These are phyloP conservation scores for Trichonephila clavata DNA, from an alignment of 1,140 invertebrate genomes.

Conservation along the genomic window DNA sequence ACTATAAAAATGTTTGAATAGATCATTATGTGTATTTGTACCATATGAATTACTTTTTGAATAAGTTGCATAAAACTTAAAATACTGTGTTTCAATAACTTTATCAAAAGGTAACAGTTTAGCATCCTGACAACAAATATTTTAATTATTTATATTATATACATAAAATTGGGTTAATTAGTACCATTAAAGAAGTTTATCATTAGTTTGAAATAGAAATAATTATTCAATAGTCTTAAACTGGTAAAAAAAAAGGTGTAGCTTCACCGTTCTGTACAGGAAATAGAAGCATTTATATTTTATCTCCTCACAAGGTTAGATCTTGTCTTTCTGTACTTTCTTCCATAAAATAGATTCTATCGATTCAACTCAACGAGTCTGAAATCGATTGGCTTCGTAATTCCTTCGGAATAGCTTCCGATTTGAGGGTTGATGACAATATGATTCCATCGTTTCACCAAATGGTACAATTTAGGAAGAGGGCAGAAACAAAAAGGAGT, in stretches of 20 bases:
- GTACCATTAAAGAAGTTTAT: too few relatives aligned
- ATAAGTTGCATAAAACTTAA: too few relatives aligned
- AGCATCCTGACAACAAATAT: too few relatives aligned
- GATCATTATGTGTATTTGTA: too few relatives aligned
- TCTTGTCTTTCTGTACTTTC: not conserved
- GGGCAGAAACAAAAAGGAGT: not conserved
- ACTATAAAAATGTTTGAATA: too few relatives aligned
- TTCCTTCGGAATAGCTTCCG: not conserved
- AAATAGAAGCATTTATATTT: not conserved
- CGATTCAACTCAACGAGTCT: not conserved
- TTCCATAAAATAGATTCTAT: constrained; percentile 11
- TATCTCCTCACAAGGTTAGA: not conserved
- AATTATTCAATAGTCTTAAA: not conserved
- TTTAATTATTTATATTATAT: too few relatives aligned
- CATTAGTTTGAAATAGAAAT: too few relatives aligned
- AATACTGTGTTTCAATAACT: too few relatives aligned
- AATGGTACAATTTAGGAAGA: constrained; percentile 8
- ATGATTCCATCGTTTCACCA: constrained; percentile 22
- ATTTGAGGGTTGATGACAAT: constrained; percentile 19
- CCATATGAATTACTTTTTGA: too few relatives aligned
- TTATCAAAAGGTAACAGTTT: too few relatives aligned
- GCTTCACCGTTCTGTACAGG: not conserved
- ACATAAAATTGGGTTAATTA: too few relatives aligned
- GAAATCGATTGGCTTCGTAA: constrained; percentile 15
- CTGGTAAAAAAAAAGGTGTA: not conserved